Conservation (phyloP, 2,797 vertebrate genomes). For the Typhlichthys subterraneus region DNA sequence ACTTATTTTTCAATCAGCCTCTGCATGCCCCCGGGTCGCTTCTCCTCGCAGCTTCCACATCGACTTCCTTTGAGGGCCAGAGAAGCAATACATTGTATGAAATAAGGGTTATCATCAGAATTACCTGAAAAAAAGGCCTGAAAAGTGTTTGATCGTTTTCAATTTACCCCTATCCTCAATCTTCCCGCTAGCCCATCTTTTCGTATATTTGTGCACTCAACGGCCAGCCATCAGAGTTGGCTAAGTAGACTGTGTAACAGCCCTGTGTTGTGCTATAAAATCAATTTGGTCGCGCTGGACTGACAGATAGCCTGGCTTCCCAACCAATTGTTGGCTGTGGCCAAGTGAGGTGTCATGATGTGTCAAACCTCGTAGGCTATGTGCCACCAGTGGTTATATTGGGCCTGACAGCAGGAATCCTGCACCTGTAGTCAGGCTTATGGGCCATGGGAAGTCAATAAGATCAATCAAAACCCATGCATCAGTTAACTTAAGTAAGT, state of each 20-base stretch:
- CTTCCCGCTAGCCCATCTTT: conserved; percentile 5
- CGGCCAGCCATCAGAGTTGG: conserved; percentile 48
- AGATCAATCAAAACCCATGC: conserved; percentile 24
- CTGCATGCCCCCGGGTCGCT: conserved; percentile 91
- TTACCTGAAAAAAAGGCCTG: conserved; percentile 59
- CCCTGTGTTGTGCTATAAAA: conserved; percentile 57
- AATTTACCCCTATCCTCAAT: conserved; percentile 51
- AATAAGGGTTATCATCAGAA: conserved; percentile 78
- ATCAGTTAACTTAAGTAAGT: conserved; percentile 27
- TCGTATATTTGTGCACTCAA: conserved; percentile 20
- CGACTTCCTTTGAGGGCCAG: conserved; percentile 84
- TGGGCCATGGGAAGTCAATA: conserved; percentile 56
- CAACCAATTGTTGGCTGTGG: conserved; percentile 34
- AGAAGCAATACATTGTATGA: conserved; percentile 83
- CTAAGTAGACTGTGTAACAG: conserved; percentile 65
- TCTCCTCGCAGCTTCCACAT: conserved; percentile 86
- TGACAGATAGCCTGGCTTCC: conserved; percentile 53
- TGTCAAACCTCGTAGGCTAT: conserved; percentile 39
- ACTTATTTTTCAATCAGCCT: conserved; percentile 99
- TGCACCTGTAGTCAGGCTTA: conserved; percentile 45
- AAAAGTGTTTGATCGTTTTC: conserved; percentile 73
- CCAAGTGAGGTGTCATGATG: conserved; percentile 42
- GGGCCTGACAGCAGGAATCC: conserved; percentile 54
- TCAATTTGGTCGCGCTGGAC: conserved; percentile 59
- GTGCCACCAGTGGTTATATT: conserved; percentile 34